Percentiles rank a stretch among this genome's conserved stretches.
phyloP scores from a whole-genome alignment of 2,113 vertebrate genomes.

The Cottus gobio region DNA sequence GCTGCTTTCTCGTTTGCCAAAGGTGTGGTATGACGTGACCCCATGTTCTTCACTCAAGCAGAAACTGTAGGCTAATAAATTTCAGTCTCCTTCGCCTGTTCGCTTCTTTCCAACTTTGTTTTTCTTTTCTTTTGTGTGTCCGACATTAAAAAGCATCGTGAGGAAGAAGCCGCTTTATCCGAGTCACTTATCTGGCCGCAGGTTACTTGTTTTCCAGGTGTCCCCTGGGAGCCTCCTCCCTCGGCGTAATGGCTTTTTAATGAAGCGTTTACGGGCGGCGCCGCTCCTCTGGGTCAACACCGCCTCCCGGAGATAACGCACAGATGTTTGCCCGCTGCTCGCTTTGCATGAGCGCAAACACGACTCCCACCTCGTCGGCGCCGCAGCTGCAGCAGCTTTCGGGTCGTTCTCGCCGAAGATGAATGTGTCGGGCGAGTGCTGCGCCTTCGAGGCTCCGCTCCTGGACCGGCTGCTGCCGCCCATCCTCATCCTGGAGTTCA shows the following conservation, averaged over 20 bases:
- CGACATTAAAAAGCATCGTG: neutral
- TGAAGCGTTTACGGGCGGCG: conserved; percentile 65
- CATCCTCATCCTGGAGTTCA: conserved; percentile 80
- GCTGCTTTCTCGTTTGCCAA: conserved; percentile 94
- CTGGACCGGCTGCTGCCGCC: conserved; percentile 79
- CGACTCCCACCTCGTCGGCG: neutral
- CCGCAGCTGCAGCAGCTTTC: too few species aligned
- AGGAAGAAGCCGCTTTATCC: conserved; percentile 11
- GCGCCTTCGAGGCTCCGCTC: conserved; percentile 77
- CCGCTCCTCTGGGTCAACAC: conserved; percentile 60
- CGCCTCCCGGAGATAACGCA: conserved; percentile 58
- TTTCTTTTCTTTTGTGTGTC: conserved; percentile 2
- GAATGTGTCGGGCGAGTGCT: conserved; percentile 68
- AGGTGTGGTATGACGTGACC: conserved; percentile 86
- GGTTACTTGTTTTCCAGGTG: conserved; percentile 68
- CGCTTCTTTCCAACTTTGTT: conserved; percentile 15
- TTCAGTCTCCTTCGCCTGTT: conserved; percentile 79
- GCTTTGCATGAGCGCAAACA: conserved; percentile 53
- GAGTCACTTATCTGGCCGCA: conserved; percentile 19
- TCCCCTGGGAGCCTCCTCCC: conserved; percentile 34
- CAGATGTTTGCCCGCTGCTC: conserved; percentile 53
- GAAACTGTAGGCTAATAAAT: conserved; percentile 92
- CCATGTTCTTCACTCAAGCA: conserved; percentile 85
- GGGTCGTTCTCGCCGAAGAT: conserved; percentile 23
- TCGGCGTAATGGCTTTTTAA: conserved; percentile 72